A percentile compares a stretch with the other conserved stretches of the same genome.
Conservation (phyloP, 2,113 vertebrate species). For the Leptobrachium leishanense region DNA sequence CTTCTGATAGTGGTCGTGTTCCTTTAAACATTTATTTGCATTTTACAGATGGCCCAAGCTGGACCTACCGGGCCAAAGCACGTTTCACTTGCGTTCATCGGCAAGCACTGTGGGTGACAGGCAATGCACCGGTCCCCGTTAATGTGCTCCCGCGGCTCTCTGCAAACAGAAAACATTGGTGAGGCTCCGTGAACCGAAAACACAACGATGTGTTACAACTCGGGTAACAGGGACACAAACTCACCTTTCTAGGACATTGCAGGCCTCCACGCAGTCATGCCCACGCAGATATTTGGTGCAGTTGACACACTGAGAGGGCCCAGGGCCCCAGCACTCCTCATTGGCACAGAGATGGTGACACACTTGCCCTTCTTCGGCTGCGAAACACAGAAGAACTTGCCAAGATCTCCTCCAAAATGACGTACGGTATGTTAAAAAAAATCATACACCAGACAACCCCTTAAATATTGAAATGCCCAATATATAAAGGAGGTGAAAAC, state of each 20-base stretch:
- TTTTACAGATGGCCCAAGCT: not conserved
- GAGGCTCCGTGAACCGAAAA: not conserved
- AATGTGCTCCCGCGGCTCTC: conserved; percentile 74
- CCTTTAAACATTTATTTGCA: no score
- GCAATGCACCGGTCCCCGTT: conserved; percentile 73
- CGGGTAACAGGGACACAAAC: conserved; percentile 29
- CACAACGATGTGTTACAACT: not conserved
- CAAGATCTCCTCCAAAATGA: no score
- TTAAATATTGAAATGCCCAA: no score
- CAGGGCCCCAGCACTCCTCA: conserved; percentile 87
- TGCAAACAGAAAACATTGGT: conserved; percentile 49
- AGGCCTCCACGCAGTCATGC: conserved; percentile 85
- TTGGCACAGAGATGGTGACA: conserved; percentile 79
- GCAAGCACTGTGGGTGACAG: conserved; percentile 86
- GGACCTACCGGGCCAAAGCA: conserved; percentile 82
- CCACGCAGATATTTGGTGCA: conserved; percentile 81
- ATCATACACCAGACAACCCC: no score
- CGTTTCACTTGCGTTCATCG: conserved; percentile 80
- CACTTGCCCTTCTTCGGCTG: conserved; percentile 66
- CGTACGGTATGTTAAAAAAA: no score
- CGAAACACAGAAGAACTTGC: conserved; percentile 26
- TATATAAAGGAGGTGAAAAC: no score
- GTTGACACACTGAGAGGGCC: conserved; percentile 81
- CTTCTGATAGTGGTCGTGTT: no score
- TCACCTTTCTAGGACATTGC: conserved; percentile 83